phyloP scores from a whole-genome alignment of 2,113 vertebrate genomes.

The Dipodomys spectabilis region DNA sequence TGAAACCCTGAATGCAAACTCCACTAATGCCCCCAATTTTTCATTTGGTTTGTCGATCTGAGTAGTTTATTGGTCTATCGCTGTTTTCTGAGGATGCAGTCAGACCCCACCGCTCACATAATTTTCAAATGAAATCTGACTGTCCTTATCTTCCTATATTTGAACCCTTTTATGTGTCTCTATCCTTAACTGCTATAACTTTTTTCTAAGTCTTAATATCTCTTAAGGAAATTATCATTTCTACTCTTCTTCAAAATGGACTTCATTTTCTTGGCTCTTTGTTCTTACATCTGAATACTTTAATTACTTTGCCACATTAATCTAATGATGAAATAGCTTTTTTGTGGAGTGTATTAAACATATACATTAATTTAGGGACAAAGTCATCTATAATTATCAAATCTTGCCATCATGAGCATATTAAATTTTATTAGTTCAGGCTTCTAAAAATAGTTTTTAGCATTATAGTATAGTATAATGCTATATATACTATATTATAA shows the following conservation, averaged over 20 bases:
- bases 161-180: not conserved
- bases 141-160: not conserved
- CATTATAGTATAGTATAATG: not conserved
- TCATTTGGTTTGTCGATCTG: conserved; percentile 11
- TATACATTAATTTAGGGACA: not conserved
- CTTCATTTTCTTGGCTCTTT: not conserved
- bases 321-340: conserved; percentile 44
- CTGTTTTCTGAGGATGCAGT: not conserved
- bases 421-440: conserved; percentile 11
- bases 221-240: conserved; percentile 24
- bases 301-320: conserved; percentile 44
- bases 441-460: conserved; percentile 39
- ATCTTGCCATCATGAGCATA: not conserved
- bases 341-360: conserved; percentile 19
- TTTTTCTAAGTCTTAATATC: conserved; percentile 7
- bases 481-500: too few relatives aligned
- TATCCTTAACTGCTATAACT: not conserved
- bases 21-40: conserved; percentile 8
- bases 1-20: not conserved
- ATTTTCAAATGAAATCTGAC: not conserved
- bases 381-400: conserved; percentile 31
- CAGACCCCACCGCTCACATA: not conserved
- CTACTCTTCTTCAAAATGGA: not conserved
- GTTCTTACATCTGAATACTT: not conserved
- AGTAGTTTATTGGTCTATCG: not conserved